phyloP scores from a whole-genome alignment of 2,888 invertebrate species.

The Caenorhabditis sp. region DNA sequence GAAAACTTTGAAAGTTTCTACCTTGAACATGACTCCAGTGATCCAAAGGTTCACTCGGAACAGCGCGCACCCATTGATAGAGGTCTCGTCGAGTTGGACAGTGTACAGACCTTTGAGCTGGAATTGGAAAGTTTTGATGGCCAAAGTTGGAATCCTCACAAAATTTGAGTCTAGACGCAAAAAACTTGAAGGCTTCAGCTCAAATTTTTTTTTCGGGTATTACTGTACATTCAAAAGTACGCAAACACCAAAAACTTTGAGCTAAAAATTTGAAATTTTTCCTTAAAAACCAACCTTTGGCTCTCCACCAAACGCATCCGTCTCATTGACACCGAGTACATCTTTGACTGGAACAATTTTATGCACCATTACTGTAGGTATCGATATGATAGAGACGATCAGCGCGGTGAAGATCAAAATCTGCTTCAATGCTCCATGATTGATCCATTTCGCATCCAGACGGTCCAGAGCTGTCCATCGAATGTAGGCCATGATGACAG shows the following conservation, averaged over 20 bases:
- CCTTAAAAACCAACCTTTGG: constrained; percentile 1
- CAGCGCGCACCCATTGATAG: constrained; percentile 76
- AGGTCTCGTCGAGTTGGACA: constrained; percentile 69
- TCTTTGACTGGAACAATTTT: constrained; percentile 76
- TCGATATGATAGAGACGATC: constrained; percentile 77
- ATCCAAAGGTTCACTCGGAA: constrained; percentile 82
- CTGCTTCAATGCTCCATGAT: constrained; percentile 73
- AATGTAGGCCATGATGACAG: constrained; percentile 81
- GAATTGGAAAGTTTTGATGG: background rate
- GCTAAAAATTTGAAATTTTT: too few species aligned
- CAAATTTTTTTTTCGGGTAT: background rate
- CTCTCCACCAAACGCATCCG: constrained; percentile 43
- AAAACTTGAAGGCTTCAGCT: background rate
- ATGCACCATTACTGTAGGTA: constrained; percentile 82
- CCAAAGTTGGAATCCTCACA: background rate
- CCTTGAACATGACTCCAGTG: constrained; percentile 82
- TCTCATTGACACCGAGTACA: constrained; percentile 59
- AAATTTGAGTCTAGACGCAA: background rate
- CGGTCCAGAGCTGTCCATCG: constrained; percentile 76
- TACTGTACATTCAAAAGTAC: background rate
- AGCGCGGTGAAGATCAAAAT: constrained; percentile 77
- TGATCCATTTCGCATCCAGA: constrained; percentile 77
- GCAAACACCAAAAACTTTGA: too few species aligned
- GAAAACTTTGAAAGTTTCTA: constrained; percentile 19
- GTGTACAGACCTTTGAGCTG: constrained; percentile 70